A percentile compares a stretch with the other conserved stretches of the same genome.
phyloP scores from a whole-genome alignment of 2,113 vertebrate genomes.

The Oreotrochilus melanogaster region DNA sequence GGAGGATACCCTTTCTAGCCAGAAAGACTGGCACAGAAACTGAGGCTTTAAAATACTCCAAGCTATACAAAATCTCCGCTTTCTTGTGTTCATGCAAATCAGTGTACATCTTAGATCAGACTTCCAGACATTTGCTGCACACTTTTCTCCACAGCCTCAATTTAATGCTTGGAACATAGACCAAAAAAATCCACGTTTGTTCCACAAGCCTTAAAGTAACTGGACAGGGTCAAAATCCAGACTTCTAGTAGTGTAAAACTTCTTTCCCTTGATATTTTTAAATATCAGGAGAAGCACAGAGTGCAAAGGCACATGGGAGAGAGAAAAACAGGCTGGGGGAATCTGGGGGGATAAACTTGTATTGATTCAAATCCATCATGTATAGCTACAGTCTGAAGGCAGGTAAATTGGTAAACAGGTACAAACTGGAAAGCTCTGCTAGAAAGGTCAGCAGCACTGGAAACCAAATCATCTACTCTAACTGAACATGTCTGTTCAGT shows the following conservation, averaged over 20 bases:
- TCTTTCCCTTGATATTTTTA: background rate
- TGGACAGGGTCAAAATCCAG: background rate
- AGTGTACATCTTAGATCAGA: fast-evolving
- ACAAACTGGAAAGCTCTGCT: background rate
- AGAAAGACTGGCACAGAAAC: background rate
- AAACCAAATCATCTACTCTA: background rate
- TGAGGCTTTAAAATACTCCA: background rate
- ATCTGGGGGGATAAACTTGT: fast-evolving
- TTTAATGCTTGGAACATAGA: background rate
- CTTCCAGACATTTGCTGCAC: background rate
- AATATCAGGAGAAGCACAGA: background rate
- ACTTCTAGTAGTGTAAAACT: background rate
- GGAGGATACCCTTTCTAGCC: background rate
- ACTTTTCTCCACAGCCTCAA: background rate
- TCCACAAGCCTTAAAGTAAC: background rate
- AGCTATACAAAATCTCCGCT: background rate
- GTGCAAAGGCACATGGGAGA: too few species aligned
- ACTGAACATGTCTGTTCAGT: background rate
- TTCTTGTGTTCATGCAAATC: background rate
- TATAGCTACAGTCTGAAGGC: background rate
- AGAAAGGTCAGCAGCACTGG: background rate
- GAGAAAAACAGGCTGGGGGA: background rate
- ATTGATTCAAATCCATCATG: background rate
- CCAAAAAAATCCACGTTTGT: background rate
- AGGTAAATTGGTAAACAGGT: background rate